Percentiles rank a stretch among this genome's conserved stretches.
Evolutionary conservation across 2,113 vertebrate genomes (phyloP).

Genomic region (Phodopus roborovskii): DNA sequence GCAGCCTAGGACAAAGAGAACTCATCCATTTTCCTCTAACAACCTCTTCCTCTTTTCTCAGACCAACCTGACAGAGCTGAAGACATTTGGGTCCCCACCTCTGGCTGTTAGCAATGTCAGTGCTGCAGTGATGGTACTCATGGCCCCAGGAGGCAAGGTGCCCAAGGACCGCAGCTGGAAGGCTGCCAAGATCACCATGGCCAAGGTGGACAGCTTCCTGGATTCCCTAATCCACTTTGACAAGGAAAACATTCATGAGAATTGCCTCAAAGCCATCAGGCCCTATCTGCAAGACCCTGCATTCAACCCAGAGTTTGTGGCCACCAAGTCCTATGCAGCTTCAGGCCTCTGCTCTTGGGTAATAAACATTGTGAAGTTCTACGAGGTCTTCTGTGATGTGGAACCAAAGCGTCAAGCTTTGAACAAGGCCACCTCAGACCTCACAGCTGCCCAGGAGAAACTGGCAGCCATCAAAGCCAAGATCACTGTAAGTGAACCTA

Average conservation of each 20-base stretch:
- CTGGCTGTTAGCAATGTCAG: slow-evolving; percentile 94
- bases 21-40: slow-evolving; percentile 73
- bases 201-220: slow-evolving; percentile 94
- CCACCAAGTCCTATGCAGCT: slow-evolving; percentile 92
- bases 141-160: slow-evolving; percentile 90
- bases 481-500: slow-evolving; percentile 90
- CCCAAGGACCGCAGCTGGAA: slow-evolving; percentile 98
- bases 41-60: slow-evolving; percentile 81
- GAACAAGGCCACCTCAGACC: slow-evolving; percentile 91
- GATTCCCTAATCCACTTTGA: slow-evolving; percentile 93
- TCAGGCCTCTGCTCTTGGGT: slow-evolving; percentile 98
- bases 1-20: slow-evolving; percentile 68
- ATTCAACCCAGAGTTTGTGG: slow-evolving; percentile 93
- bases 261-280: slow-evolving; percentile 93
- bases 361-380: slow-evolving; percentile 93
- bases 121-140: slow-evolving; percentile 95
- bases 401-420: slow-evolving; percentile 96
- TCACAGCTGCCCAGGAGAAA: slow-evolving; percentile 93
- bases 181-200: slow-evolving; percentile 93
- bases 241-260: slow-evolving; percentile 96
- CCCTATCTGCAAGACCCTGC: slow-evolving; percentile 94
- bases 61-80: slow-evolving; percentile 96
- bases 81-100: slow-evolving; percentile 95
- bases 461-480: slow-evolving; percentile 92
- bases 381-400: slow-evolving; percentile 94